Percentiles rank a stretch among this genome's conserved stretches.
Evolutionary conservation across 2,797 vertebrate species (phyloP).

Genomic region (Coregonus ussuriensis): DNA sequence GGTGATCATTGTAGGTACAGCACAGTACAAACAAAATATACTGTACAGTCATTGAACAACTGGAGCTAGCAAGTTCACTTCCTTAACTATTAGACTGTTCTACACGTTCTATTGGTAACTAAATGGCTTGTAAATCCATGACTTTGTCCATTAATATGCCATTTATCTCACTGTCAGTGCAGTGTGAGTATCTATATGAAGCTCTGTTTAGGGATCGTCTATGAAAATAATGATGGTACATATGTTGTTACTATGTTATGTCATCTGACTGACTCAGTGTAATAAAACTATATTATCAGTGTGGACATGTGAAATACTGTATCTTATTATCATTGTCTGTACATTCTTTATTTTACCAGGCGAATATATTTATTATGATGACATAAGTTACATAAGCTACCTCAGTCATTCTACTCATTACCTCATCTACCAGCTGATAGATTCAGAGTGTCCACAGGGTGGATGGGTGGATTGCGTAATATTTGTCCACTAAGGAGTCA

Average conservation of each 20-base stretch:
- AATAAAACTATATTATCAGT: slow-evolving; percentile 70
- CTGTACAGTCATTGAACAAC: slow-evolving; percentile 14
- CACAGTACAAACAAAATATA: background rate
- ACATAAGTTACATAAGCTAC: no score
- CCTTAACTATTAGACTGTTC: background rate
- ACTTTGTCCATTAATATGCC: background rate
- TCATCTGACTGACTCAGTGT: slow-evolving; percentile 62
- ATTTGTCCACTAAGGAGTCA: no score
- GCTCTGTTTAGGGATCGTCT: slow-evolving; percentile 6
- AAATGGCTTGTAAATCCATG: slow-evolving; percentile 3
- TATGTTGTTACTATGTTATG: slow-evolving; percentile 58
- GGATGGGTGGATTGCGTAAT: no score
- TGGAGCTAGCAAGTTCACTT: slow-evolving; percentile 20
- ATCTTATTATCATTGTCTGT: background rate
- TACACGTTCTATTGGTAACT: background rate
- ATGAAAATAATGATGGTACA: slow-evolving; percentile 68
- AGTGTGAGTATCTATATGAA: slow-evolving; percentile 20
- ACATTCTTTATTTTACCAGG: background rate
- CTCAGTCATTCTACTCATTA: background rate
- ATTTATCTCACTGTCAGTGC: slow-evolving; percentile 48
- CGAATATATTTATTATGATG: no score
- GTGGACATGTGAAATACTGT: slow-evolving; percentile 15
- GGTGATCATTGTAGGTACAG: background rate
- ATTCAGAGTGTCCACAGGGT: no score
- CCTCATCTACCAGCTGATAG: background rate